Base-by-base conservation (phyloP, 2,113 vertebrate species). In the Mus spicilegus region DNA sequence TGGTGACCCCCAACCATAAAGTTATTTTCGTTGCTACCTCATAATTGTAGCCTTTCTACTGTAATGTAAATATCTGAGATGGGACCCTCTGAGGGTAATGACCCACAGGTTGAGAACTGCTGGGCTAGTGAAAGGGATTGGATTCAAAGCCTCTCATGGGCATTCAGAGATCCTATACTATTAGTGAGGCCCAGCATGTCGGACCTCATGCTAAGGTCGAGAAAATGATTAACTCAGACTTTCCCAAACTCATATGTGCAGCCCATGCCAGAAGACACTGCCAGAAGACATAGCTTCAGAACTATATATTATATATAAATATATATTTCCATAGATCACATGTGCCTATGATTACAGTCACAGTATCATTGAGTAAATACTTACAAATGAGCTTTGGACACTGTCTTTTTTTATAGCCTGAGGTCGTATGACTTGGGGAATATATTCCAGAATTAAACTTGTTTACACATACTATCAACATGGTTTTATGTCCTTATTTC, bases 301-400 rank as follows among this genome's bases (percentile, higher is more conserved):
- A 67, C 12, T 81, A 42, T 42, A 42, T 61, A 12, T 12, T 67
- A 67, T 67, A 33, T 69, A 14, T 69, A 69, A 69, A 69, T 65
- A 28, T 69, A 5, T 75, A 49, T 81, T 92, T 86, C 61, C 28
- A 19, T 67, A 86, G 85, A 73, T 76, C 73, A 56, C 7, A 7
- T 63, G n/a, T 91, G 42, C 7, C 80, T 75, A 20, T 87, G 26
- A 58, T 95, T 72, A 63, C 16, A 93, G 70, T 30, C 86, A 49
- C 20, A 61, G 51, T n/a, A 56, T 72, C 70, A 65, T 56, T 54
- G 70, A 94, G 49, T 77, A 39, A 46, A 81, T 70, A 49, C 39
- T 61, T 89, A n/a, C 85, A 75, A 75, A 86, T 89, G 51, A 87
- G 84, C 33, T 65, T 78, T 72, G 81, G 90, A 56, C 69, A 82